phyloP scores from a whole-genome alignment of 1,140 invertebrate species.

The Caenorhabditis briggsae region DNA sequence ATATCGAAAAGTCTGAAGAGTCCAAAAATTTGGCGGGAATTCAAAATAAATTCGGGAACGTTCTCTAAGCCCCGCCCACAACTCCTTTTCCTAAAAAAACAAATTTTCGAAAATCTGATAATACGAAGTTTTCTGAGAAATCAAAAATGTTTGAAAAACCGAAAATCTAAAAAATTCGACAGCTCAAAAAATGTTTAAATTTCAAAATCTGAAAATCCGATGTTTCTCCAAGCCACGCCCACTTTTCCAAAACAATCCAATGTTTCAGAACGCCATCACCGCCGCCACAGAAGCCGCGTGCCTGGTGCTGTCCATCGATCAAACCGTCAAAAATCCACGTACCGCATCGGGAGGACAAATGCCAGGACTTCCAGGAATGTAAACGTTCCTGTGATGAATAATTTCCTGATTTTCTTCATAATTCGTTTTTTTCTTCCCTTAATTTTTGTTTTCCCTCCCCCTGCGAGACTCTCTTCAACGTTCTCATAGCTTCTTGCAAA shows the following conservation, averaged over 20 bases:
- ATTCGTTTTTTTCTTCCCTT: not conserved
- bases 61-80: no score
- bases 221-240: no score
- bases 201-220: no score
- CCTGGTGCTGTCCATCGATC: constrained; percentile 95
- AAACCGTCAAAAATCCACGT: constrained; percentile 84
- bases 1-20: no score
- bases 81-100: no score
- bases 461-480: not conserved
- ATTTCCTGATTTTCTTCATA: constrained; percentile 41
- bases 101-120: no score
- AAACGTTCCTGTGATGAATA: constrained; percentile 10
- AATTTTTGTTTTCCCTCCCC: not conserved
- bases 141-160: no score
- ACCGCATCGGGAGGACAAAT: constrained; percentile 71
- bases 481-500: constrained; percentile 48
- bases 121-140: no score
- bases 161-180: no score
- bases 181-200: no score
- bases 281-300: constrained; percentile 96
- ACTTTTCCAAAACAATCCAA: not conserved
- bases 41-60: no score
- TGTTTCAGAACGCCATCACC: constrained; percentile 86
- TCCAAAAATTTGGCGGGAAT: no score
- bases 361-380: constrained; percentile 73